Conservation (phyloP, 2,113 vertebrate species). For the Blennius ocellaris region DNA sequence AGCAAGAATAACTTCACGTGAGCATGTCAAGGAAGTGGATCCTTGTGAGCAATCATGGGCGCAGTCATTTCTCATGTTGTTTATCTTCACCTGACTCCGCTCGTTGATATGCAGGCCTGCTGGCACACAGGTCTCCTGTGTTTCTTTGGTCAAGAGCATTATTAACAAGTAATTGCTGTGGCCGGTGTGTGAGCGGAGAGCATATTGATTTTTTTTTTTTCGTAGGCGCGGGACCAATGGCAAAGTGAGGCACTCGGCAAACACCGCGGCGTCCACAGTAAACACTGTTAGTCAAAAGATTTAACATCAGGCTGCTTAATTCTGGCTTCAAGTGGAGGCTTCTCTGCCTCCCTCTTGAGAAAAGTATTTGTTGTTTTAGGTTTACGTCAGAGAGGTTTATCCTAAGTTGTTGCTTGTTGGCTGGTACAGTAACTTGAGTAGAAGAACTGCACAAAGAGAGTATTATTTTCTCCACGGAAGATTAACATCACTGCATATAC, state of each 20-base stretch:
- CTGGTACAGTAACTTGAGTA: conserved; percentile 1
- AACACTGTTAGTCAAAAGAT: conserved; percentile 18
- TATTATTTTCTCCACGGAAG: conserved; percentile 26
- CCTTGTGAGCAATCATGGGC: background rate
- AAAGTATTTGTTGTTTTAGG: conserved; percentile 12
- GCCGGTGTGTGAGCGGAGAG: conserved; percentile 40
- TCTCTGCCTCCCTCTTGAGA: background rate
- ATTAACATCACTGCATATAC: conserved; percentile 30
- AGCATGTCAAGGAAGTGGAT: background rate
- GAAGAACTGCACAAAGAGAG: conserved; percentile 23
- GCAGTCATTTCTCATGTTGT: background rate
- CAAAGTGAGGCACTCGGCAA: conserved; percentile 43
- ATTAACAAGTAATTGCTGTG: conserved; percentile 47
- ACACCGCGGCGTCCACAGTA: conserved; percentile 37
- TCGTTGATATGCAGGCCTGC: conserved; percentile 8
- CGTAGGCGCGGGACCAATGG: conserved; percentile 32
- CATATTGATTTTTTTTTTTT: conserved; percentile 46
- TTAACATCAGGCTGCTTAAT: conserved; percentile 18
- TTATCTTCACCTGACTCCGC: background rate
- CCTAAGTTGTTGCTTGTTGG: conserved; percentile 20
- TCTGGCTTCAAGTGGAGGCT: conserved; percentile 1
- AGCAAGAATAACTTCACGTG: background rate
- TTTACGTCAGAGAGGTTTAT: conserved; percentile 34
- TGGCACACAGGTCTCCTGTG: conserved; percentile 9
- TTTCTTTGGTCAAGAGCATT: conserved; percentile 41